Evolutionary conservation across 2,797 vertebrate species (phyloP).

Genomic region (Sebastes minor): DNA sequence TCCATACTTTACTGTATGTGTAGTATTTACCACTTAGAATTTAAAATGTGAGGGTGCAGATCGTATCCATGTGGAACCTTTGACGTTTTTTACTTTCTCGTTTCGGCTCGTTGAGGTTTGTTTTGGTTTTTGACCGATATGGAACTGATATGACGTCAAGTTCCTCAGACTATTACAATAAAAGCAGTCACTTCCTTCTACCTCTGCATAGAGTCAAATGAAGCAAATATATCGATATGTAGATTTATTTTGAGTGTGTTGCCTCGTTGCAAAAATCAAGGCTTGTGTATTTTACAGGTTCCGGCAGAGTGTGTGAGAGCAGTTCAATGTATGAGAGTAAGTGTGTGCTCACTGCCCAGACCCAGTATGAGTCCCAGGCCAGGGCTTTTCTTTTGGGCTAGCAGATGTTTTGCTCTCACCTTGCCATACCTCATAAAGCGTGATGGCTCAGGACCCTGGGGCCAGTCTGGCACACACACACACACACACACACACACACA

Average conservation of each 20-base stretch:
- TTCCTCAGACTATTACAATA: too few species aligned
- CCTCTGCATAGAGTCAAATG: too few species aligned
- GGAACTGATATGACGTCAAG: too few species aligned
- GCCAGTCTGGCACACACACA: conserved; percentile 56
- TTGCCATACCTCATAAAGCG: conserved; percentile 83
- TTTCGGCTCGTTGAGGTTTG: too few species aligned
- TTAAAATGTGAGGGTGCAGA: too few species aligned
- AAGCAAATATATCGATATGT: neutral
- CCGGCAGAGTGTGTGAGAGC: conserved; percentile 1
- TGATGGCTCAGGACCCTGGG: conserved; percentile 76
- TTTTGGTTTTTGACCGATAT: too few species aligned
- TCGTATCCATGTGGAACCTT: too few species aligned
- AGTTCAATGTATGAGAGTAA: conserved; percentile 5
- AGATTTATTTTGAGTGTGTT: neutral
- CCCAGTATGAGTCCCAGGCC: conserved; percentile 58
- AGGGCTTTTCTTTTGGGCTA: conserved; percentile 74
- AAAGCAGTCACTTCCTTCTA: too few species aligned
- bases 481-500: neutral
- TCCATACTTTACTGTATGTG: too few species aligned
- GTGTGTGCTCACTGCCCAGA: conserved; percentile 27
- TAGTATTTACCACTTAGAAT: too few species aligned
- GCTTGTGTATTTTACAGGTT: neutral
- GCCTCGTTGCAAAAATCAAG: neutral
- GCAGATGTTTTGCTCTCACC: conserved; percentile 83
- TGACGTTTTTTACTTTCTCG: too few species aligned